Evolutionary conservation across 2,888 invertebrate species (phyloP).

Genomic region (Hoplodrina ambigua): DNA sequence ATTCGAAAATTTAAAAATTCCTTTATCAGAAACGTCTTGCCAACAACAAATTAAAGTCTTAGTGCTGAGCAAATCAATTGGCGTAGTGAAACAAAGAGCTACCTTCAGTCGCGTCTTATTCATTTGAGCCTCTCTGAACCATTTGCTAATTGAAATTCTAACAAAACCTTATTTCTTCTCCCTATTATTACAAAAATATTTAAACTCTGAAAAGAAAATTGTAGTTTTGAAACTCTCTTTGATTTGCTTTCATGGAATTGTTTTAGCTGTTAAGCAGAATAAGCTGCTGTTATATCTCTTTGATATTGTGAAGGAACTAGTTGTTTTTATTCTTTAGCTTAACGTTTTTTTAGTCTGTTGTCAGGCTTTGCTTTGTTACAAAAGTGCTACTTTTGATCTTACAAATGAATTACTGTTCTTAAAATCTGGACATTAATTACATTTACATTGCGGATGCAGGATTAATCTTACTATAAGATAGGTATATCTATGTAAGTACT

Average conservation of each 20-base stretch:
- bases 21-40: slow-evolving; percentile 6
- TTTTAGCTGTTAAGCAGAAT: slow-evolving; percentile 25
- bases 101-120: slow-evolving; percentile 63
- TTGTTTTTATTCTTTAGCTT: slow-evolving; percentile 20
- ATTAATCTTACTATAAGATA: too few relatives aligned
- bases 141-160: slow-evolving; percentile 74
- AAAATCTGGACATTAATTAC: too few relatives aligned
- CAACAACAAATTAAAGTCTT: slow-evolving; percentile 37
- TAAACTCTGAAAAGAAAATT: slow-evolving; percentile 25
- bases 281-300: slow-evolving; percentile 17
- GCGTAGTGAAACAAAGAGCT: slow-evolving; percentile 64
- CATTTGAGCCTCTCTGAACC: slow-evolving; percentile 66
- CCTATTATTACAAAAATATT: slow-evolving; percentile 42
- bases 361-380: slow-evolving; percentile 10
- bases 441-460: too few relatives aligned
- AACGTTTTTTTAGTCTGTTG: slow-evolving; percentile 20
- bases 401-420: background rate
- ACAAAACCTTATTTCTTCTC: slow-evolving; percentile 41
- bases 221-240: slow-evolving; percentile 24
- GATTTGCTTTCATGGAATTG: slow-evolving; percentile 9
- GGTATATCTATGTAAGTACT: too few relatives aligned
- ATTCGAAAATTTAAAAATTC: too few relatives aligned
- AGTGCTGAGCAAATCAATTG: slow-evolving; percentile 59
- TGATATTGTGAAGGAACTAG: slow-evolving; percentile 31
- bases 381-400: background rate